phyloP scores from a whole-genome alignment of 2,113 vertebrate species.

The Dromaius novaehollandiae region DNA sequence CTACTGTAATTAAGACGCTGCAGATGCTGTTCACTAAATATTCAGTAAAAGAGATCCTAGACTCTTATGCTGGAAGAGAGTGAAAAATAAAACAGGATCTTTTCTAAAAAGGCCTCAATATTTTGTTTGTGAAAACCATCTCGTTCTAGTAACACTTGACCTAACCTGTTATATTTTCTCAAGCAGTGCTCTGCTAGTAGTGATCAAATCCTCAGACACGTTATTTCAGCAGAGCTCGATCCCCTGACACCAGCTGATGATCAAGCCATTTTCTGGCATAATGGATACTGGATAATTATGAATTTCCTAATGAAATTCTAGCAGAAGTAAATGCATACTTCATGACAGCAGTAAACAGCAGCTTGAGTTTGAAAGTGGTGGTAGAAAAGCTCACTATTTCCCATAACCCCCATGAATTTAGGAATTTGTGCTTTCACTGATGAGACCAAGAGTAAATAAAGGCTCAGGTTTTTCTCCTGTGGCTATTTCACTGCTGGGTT shows the following conservation, averaged over 20 bases:
- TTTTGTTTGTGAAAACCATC: background rate
- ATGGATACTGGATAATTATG: background rate
- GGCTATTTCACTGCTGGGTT: background rate
- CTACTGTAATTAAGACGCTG: slow-evolving; percentile 72
- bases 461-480: background rate
- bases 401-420: background rate
- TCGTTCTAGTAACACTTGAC: background rate
- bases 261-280: background rate
- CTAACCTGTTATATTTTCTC: background rate
- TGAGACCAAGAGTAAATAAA: background rate
- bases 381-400: background rate
- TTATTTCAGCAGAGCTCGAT: no score
- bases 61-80: background rate
- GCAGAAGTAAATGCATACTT: background rate
- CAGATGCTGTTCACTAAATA: slow-evolving; percentile 71
- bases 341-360: background rate
- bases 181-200: background rate
- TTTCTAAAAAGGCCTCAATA: background rate
- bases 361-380: no score
- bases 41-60: slow-evolving; percentile 8
- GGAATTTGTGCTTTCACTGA: background rate
- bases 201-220: background rate
- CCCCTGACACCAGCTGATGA: background rate
- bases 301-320: background rate
- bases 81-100: background rate